Base-by-base conservation (phyloP, 2,797 vertebrate genomes). In the Oryzias dopingdopingensis region DNA sequence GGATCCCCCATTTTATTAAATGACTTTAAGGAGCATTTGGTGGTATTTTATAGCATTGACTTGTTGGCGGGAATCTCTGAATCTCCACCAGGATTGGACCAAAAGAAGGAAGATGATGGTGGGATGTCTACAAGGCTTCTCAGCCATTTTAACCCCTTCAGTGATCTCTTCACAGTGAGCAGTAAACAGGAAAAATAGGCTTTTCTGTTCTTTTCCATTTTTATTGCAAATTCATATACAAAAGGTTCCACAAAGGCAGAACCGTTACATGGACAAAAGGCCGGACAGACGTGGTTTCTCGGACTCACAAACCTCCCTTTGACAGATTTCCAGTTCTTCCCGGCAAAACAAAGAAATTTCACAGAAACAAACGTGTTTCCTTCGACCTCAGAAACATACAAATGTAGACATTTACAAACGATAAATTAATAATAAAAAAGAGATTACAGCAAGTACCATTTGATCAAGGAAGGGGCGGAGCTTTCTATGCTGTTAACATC, bases 191-290 rank as follows among this genome's bases (percentile, higher is more conserved):
- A 74, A 10, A 65, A 41, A 63, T 40, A 67, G 49, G 63, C 7
- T 1, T 42, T 20, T n/a, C 14, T 6, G 10, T 2, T 37, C 72
- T 64, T 65, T 95, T 92, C 79, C 64, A 95, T 92, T 98, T 93
- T 99, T 98, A 98, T 98, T 98, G 95, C 94, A 96, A 97, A 96
- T 94, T 95, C 94, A 94, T 85, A 96, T 96, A 96, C 92, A 96
- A 96, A 96, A 96, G 92, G 88, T 87, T 92, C 93, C 93, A 92
- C 78, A 87, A 92, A 93, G 89, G 93, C 86, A 90, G 88, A 88
- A 89, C 79, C 88, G 86, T 85, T 86, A 87, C 89, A 89, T 88
- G 85, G 88, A 85, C 82, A 77, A 73, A 80, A 3, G 32, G 32
- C 32, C 2, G 32, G 32, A 22, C 20, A 22, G 20, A 22, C 20